These are phyloP conservation scores for Camelus bactrianus DNA, from an alignment of 2,113 vertebrate genomes.

Conservation along the genomic window DNA sequence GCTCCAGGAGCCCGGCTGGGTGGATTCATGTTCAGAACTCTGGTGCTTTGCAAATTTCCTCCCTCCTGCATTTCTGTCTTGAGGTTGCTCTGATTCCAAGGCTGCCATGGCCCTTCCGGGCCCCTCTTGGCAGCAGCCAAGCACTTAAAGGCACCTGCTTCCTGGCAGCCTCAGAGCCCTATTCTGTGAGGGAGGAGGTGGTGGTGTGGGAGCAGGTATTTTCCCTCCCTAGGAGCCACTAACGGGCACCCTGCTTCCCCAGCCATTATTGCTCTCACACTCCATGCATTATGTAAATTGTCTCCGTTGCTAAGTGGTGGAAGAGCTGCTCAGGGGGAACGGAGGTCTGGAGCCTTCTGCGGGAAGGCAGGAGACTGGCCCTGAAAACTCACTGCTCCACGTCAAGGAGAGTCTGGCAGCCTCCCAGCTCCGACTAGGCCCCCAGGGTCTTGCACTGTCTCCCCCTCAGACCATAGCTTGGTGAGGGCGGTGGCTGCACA, in stretches of 20 bases:
- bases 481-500: not conserved
- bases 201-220: constrained; percentile 62
- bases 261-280: constrained; percentile 70
- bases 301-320: constrained; percentile 75
- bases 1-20: not conserved
- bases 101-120: not conserved
- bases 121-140: constrained; percentile 29
- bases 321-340: constrained; percentile 45
- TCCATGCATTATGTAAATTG: constrained; percentile 79
- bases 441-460: not conserved
- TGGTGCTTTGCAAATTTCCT: constrained; percentile 41
- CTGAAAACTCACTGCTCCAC: constrained; percentile 18
- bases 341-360: constrained; percentile 16
- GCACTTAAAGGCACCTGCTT: constrained; percentile 68
- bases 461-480: not conserved
- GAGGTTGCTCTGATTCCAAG: constrained; percentile 46
- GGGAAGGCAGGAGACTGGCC: not conserved
- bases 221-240: constrained; percentile 56
- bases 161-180: not conserved
- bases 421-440: not conserved
- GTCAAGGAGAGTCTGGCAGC: not conserved
- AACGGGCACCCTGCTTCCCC: constrained; percentile 66
- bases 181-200: not conserved
- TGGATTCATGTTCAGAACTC: constrained; percentile 39
- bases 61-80: not conserved